Evolutionary conservation across 1,140 invertebrate species (phyloP), one percentile per base, ranked within the genome.

Genomic region (Zaprionus taronus): DNA sequence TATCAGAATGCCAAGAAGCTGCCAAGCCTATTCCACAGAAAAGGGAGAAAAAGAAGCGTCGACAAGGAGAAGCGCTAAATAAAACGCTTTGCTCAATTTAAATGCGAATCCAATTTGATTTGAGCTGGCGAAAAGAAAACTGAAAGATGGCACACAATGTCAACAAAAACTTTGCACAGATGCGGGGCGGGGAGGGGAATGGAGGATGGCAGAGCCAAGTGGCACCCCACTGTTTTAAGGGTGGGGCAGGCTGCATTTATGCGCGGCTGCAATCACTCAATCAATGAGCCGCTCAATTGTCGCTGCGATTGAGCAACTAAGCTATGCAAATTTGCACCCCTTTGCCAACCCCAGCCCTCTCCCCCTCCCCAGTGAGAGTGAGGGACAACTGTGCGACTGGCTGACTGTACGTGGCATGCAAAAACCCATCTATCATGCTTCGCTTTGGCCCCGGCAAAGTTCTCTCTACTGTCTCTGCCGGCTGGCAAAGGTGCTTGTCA

Each of bases 241-340:
- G 61, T 55, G 53, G 53, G 12, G 4, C 47, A 31, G 34, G 64
- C 74, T 55, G 70, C 68, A 82, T 80, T 83, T 47, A 65, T 80
- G 65, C 78, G 57, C 73, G 68, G 67, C 60, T 75, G 72, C 72
- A 75, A 71, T 70, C 66, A 73, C 72, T 67, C 83, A 83, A 87
- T 89, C 84, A 87, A 84, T 89, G 81, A 89, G 81, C 80, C 77
- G 77, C 70, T 87, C 83, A 85, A 86, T 86, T 89, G 78, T 89
- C 74, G 79, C 83, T 82, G 83, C 83, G 83, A 85, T 85, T 85
- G 83, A 81, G 84, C 84, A 84, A 79, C 74, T 89, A 77, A 87
- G 78, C 84, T 89, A 87, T 87, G 84, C 84, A 87, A 87, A 87
- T 89, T 84, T 72, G 53, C 73, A 51, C 41, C 56, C 55, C 55